Evolutionary conservation across 23 tunicate species (phyloP).

Genomic region (Trididemnum clinides): DNA sequence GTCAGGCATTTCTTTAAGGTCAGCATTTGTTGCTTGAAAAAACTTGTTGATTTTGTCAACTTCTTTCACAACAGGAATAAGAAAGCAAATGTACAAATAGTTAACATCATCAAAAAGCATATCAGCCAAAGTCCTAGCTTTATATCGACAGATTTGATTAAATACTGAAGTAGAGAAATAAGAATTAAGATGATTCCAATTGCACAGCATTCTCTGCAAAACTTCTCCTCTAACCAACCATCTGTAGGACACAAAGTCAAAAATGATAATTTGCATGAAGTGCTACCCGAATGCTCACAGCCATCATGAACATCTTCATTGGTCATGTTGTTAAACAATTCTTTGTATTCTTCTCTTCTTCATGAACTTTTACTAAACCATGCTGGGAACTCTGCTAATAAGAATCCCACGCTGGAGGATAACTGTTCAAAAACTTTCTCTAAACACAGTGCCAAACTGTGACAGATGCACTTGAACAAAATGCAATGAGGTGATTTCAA

Average conservation of each 20-base stretch:
- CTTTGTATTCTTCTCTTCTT: conserved; percentile 23
- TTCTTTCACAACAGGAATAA: conserved; percentile 22
- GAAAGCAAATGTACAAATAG: conserved; percentile 5
- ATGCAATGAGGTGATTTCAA: conserved; percentile 11
- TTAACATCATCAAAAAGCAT: not conserved
- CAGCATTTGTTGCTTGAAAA: conserved; percentile 47
- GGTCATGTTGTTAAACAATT: conserved; percentile 12
- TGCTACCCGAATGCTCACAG: not conserved
- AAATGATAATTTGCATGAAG: not conserved
- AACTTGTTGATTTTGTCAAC: conserved; percentile 18
- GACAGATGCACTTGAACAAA: conserved; percentile 11
- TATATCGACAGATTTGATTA: conserved; percentile 14
- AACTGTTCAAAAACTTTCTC: not conserved
- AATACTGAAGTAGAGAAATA: not conserved
- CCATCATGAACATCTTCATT: not conserved
- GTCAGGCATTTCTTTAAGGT: not conserved
- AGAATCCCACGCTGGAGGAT: conserved; percentile 6
- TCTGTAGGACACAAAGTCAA: not conserved
- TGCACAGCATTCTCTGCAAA: not conserved
- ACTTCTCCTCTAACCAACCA: conserved; percentile 24
- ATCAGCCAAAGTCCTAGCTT: not conserved
- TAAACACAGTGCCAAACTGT: conserved; percentile 1
- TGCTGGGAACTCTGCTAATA: not conserved
- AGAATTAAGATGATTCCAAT: not conserved
- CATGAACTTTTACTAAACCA: conserved; percentile 11